These are phyloP conservation scores for Drosophila chauvacae DNA, from an alignment of 1,140 invertebrate genomes.

Conservation along the genomic window DNA sequence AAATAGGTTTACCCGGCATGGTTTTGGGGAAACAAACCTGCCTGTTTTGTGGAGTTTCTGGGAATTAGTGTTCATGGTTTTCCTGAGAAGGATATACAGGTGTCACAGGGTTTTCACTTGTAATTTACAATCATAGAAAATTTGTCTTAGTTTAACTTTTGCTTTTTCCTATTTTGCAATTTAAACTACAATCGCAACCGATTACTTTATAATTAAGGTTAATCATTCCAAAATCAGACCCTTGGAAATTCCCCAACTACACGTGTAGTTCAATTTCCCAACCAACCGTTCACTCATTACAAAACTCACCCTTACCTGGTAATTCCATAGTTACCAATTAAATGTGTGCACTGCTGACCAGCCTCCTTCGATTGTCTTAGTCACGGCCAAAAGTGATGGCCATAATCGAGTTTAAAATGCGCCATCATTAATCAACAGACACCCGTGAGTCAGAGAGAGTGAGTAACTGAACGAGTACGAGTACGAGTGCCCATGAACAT, in stretches of 20 bases:
- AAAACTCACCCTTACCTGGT: constrained; percentile 17
- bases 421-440: constrained; percentile 69
- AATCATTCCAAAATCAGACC: too few species aligned
- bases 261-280: constrained; percentile 9
- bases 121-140: too few species aligned
- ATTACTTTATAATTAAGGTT: neutral
- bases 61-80: neutral
- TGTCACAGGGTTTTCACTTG: too few species aligned
- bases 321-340: constrained; percentile 19
- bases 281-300: constrained; percentile 23
- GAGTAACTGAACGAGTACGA: constrained; percentile 23
- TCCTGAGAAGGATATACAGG: neutral
- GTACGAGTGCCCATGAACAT: constrained; percentile 34
- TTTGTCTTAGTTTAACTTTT: neutral
- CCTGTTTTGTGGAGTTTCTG: neutral
- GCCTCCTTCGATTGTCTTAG: constrained; percentile 36
- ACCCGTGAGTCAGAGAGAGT: constrained; percentile 32
- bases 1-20: neutral
- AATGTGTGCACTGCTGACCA: constrained; percentile 27
- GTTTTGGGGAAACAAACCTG: neutral
- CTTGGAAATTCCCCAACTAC: neutral
- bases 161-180: neutral
- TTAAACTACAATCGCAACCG: neutral
- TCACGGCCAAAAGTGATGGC: constrained; percentile 44
- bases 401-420: constrained; percentile 75